Conservation (phyloP, 2,797 vertebrate genomes). For the Pangasius sanitwongsei region DNA sequence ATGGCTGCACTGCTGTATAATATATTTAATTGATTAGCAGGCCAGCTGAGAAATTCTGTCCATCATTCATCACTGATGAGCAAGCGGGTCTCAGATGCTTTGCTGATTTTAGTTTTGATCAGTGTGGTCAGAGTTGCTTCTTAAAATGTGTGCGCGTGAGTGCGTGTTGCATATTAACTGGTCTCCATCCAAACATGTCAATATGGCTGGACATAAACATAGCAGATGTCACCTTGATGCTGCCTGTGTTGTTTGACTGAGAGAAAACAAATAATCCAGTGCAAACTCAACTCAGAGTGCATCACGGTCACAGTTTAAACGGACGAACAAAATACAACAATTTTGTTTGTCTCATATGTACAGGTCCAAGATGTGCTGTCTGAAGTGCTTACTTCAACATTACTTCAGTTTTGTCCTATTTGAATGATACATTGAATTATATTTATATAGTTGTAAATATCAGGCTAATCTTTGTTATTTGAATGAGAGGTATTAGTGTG, state of each 20-base stretch:
- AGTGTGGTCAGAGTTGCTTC: background rate
- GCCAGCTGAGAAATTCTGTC: background rate
- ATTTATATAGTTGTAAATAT: background rate
- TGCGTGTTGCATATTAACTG: slow-evolving; percentile 26
- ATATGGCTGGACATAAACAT: slow-evolving; percentile 50
- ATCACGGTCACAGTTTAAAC: slow-evolving; percentile 20
- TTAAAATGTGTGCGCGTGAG: slow-evolving; percentile 30
- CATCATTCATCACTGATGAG: background rate
- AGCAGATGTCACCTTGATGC: slow-evolving; percentile 57
- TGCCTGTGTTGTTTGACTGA: slow-evolving; percentile 40
- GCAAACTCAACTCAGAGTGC: slow-evolving; percentile 36
- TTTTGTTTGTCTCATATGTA: background rate
- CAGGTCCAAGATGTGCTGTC: background rate
- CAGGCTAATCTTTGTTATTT: background rate
- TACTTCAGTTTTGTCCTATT: background rate
- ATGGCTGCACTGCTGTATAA: no score
- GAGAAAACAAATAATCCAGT: slow-evolving; percentile 33
- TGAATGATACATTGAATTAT: background rate
- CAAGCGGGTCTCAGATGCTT: background rate
- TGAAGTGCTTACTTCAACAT: background rate
- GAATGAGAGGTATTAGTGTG: background rate
- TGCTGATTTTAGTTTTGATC: background rate
- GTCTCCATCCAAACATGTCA: slow-evolving; percentile 49
- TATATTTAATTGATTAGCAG: background rate
- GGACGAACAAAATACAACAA: background rate